A percentile compares a stretch with the other conserved stretches of the same genome.
Conservation (phyloP, 2,797 vertebrate genomes). For the Octomys mimax region DNA sequence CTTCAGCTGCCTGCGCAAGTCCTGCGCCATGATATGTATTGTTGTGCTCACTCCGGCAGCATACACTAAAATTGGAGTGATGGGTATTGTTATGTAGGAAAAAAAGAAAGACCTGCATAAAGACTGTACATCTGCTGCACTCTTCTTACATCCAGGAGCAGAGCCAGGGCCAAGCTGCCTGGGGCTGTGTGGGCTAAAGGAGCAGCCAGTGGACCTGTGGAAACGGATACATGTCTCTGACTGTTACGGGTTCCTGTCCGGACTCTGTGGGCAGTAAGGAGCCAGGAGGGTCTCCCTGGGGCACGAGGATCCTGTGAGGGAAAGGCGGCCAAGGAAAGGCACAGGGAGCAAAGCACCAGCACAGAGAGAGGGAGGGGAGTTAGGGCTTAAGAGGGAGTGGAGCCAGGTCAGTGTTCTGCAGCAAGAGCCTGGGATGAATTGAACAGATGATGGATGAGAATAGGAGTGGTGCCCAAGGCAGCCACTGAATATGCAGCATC, state of each 20-base stretch:
- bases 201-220: conserved; percentile 65
- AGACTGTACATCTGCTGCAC: conserved; percentile 18
- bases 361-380: neutral
- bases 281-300: neutral
- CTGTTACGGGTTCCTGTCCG: neutral
- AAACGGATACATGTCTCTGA: neutral
- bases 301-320: neutral
- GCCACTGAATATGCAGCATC: neutral
- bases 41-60: neutral
- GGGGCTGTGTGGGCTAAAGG: conserved; percentile 68
- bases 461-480: neutral
- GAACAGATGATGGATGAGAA: neutral
- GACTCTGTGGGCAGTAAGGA: neutral
- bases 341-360: neutral
- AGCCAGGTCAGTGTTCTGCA: neutral
- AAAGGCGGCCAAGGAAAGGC: neutral
- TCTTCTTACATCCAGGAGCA: conserved; percentile 14
- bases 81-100: conserved; percentile 57
- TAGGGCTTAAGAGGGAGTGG: neutral
- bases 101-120: neutral
- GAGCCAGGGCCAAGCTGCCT: neutral
- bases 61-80: neutral
- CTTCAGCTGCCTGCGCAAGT: conserved; percentile 47
- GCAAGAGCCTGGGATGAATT: neutral
- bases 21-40: conserved; percentile 5